phyloP scores from a whole-genome alignment of 1,140 invertebrate species.

The Penaeus vannamei region DNA sequence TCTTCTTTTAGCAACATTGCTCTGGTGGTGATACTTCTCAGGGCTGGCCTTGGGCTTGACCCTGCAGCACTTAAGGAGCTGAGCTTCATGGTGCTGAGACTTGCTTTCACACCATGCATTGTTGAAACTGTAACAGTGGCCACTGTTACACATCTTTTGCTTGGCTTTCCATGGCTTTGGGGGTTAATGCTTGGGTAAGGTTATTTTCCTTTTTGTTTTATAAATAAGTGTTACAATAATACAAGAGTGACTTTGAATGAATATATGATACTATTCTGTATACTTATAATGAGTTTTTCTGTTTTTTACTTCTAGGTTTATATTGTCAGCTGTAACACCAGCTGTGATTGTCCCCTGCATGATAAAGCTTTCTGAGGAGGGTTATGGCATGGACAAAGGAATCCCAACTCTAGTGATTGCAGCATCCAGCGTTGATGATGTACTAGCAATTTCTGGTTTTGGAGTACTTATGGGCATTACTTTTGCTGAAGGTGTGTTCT shows the following conservation, averaged over 20 bases:
- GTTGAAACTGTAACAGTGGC: slow-evolving; percentile 82
- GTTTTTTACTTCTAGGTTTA: slow-evolving; percentile 45
- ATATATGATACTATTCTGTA: background rate
- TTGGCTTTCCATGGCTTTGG: slow-evolving; percentile 90
- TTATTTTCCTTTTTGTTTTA: background rate
- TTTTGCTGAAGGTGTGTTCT: slow-evolving; percentile 78
- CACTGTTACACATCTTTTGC: slow-evolving; percentile 80
- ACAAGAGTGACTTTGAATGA: background rate
- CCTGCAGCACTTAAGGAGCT: slow-evolving; percentile 85
- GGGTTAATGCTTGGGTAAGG: slow-evolving; percentile 83
- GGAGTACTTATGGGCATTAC: slow-evolving; percentile 87
- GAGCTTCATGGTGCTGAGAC: slow-evolving; percentile 74
- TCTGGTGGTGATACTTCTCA: slow-evolving; percentile 89
- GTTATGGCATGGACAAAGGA: slow-evolving; percentile 85
- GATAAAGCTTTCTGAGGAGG: slow-evolving; percentile 84
- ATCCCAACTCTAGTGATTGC: slow-evolving; percentile 97
- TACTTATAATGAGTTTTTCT: background rate
- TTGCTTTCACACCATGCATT: slow-evolving; percentile 88
- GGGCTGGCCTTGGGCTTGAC: slow-evolving; percentile 94
- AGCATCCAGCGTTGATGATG: slow-evolving; percentile 89
- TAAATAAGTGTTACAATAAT: background rate
- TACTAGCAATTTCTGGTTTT: slow-evolving; percentile 87
- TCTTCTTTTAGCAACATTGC: slow-evolving; percentile 84
- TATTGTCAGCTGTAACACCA: slow-evolving; percentile 84
- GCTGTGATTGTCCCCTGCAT: slow-evolving; percentile 95